A percentile compares a stretch with the other conserved stretches of the same genome.
Evolutionary conservation across 2,888 invertebrate genomes (phyloP).

Genomic region (Euplexia lucipara): DNA sequence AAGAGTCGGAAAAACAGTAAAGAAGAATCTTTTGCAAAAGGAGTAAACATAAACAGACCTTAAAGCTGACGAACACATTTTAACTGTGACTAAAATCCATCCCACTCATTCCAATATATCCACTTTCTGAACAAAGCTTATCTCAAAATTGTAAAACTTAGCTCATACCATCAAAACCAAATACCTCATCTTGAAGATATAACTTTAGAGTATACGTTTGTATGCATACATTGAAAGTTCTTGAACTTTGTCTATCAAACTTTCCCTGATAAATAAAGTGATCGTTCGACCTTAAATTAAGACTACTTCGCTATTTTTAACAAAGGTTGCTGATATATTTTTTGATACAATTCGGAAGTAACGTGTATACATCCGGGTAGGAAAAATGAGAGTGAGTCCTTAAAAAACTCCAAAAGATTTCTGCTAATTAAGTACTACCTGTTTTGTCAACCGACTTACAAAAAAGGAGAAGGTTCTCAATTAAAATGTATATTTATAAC

Average conservation of each 20-base stretch:
- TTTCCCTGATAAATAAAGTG: constrained; percentile 33
- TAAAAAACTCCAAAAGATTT: neutral
- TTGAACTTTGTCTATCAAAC: constrained; percentile 28
- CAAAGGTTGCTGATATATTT: constrained; percentile 10
- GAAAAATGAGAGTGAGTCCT: constrained; percentile 4
- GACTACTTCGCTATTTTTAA: constrained; percentile 13
- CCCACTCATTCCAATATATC: neutral
- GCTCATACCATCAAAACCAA: constrained; percentile 4
- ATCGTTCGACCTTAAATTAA: constrained; percentile 19
- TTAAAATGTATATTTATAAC: too few species aligned
- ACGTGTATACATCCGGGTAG: constrained; percentile 20
- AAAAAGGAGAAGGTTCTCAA: too few species aligned
- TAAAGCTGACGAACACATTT: neutral
- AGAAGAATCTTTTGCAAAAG: too few species aligned
- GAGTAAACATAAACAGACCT: too few species aligned
- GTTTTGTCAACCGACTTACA: too few species aligned
- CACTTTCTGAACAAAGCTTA: constrained; percentile 5
- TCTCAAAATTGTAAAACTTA: constrained; percentile 4
- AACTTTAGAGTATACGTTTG: constrained; percentile 20
- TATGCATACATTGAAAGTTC: constrained; percentile 3
- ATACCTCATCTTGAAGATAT: constrained; percentile 2
- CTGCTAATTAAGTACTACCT: constrained; percentile 21
- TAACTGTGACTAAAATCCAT: neutral
- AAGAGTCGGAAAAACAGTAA: too few species aligned
- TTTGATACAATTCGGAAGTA: constrained; percentile 46